phyloP scores from a whole-genome alignment of 2,113 vertebrate genomes.

The Equus quagga region DNA sequence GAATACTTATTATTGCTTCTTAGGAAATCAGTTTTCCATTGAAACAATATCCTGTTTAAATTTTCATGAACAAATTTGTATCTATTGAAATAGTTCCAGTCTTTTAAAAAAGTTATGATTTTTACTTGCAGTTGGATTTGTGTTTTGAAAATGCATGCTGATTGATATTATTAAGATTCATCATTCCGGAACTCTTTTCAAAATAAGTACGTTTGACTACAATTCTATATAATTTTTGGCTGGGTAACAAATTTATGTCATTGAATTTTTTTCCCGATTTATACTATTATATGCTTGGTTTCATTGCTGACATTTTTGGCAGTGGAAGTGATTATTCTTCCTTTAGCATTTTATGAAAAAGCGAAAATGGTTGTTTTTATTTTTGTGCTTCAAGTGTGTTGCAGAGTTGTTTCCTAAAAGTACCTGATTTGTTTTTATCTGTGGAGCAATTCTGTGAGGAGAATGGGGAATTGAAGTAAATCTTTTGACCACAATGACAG shows the following conservation, averaged over 20 bases:
- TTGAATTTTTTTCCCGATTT: conserved; percentile 58
- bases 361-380: conserved; percentile 48
- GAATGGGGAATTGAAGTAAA: background rate
- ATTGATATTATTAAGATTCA: conserved; percentile 83
- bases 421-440: conserved; percentile 12
- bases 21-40: conserved; percentile 72
- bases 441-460: background rate
- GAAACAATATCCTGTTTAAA: conserved; percentile 83
- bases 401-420: conserved; percentile 17
- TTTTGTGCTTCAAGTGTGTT: conserved; percentile 29
- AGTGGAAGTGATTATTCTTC: conserved; percentile 67
- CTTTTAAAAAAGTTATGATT: conserved; percentile 74
- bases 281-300: conserved; percentile 61
- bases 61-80: conserved; percentile 83
- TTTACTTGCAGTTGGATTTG: conserved; percentile 81
- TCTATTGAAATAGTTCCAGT: conserved; percentile 81
- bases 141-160: conserved; percentile 79
- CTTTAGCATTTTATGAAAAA: conserved; percentile 60
- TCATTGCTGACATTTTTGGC: conserved; percentile 54
- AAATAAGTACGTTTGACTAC: conserved; percentile 64
- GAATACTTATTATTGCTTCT: conserved; percentile 73
- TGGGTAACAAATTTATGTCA: conserved; percentile 64
- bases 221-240: conserved; percentile 71
- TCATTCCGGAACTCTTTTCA: conserved; percentile 73
- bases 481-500: background rate